Evolutionary conservation across 2,888 invertebrate genomes (phyloP), one percentile per base, ranked within the genome.

Genomic region (Tethea ocularis): DNA sequence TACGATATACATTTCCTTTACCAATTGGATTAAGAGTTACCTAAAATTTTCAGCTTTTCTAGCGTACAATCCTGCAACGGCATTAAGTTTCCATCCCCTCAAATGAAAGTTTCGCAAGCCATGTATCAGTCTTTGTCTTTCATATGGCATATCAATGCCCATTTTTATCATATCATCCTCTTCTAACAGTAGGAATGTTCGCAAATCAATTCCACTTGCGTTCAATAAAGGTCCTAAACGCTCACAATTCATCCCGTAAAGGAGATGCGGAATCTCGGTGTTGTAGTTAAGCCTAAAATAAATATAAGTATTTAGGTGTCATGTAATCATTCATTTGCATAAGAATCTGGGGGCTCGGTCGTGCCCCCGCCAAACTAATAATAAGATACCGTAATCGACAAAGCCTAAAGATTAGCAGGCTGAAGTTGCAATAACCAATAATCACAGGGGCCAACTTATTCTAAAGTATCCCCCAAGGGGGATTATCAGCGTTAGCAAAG

Each of bases 171-270:
- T 89, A 71, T 95, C 94, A 0, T 90, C 78, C 54, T 95, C 94
- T 67, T 94, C 92, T 51, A 95, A 72, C 41, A 94, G 84, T 5
- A 96, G 75, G 71, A 96, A 95, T 1, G 88, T 87, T 59, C 91
- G 87, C 22, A 96, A 84, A 74, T 89, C 88, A 63, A 95, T 91
- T 10, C 89, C 84, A 58, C 83, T 87, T 15, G 92, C 86, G 56
- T 86, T 72, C 64, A 96, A 93, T 2, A 87, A 57, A 2, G 86
- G 74, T 0, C 86, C 83, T 33, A 95, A 83, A 38, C 83, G 82
- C 67, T 94, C 94, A 72, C 95, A 94, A 62, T 92, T 93, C 93
- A 95, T 94, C 2, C 95, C 95, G 68, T 93, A 92, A 0, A 96
- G 82, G 1, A 96, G 89, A 59, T 90, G 83, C 7, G 84, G 87